These are phyloP conservation scores for Nomada ruficornis DNA, from an alignment of 2,888 invertebrate species.

Conservation along the genomic window DNA sequence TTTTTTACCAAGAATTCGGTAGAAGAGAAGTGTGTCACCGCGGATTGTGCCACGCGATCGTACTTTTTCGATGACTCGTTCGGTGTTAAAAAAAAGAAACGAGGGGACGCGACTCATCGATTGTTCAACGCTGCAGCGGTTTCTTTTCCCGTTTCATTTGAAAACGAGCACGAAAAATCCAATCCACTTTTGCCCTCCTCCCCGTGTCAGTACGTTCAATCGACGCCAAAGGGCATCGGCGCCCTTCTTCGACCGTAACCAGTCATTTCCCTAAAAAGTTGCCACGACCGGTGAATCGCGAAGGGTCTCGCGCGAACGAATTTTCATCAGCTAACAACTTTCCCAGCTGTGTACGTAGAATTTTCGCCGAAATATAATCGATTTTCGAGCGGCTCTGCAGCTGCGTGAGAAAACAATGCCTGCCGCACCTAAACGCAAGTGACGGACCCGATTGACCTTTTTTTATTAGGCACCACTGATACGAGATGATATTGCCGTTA, in stretches of 20 bases:
- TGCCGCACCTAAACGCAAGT: neutral
- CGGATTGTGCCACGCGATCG: constrained; percentile 4
- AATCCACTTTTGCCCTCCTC: neutral
- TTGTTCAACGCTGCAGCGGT: no score
- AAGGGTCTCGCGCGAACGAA: neutral
- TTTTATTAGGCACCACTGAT: neutral
- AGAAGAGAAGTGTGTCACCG: constrained; percentile 4
- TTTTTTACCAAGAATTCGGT: constrained; percentile 24
- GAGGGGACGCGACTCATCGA: no score
- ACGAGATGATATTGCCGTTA: neutral
- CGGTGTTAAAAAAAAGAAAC: no score
- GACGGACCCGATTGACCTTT: neutral
- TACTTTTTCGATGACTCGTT: no score
- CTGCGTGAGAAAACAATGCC: no score
- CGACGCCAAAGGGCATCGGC: neutral
- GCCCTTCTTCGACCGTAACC: neutral
- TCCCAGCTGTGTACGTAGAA: neutral
- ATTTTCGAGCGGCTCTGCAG: neutral
- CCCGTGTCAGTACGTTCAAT: neutral
- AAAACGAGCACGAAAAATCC: neutral
- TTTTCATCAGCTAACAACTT: constrained; percentile 7
- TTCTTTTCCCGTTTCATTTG: no score
- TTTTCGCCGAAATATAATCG: neutral
- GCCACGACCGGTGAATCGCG: neutral
- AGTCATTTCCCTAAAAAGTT: neutral